Percentiles rank a stretch among this genome's conserved stretches.
Evolutionary conservation across 1,140 invertebrate genomes (phyloP).

Genomic region (Sipha flava): DNA sequence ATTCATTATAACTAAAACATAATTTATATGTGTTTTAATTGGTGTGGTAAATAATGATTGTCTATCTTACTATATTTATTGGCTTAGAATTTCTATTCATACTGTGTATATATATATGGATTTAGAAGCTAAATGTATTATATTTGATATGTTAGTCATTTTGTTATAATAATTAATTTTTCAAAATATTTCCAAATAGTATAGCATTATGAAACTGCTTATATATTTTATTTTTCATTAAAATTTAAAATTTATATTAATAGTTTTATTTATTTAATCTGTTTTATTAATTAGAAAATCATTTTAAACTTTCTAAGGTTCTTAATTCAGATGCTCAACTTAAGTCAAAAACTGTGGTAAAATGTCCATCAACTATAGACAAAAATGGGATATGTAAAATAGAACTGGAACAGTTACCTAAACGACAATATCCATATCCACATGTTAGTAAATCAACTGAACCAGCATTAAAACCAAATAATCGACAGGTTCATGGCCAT

Average conservation of each 20-base stretch:
- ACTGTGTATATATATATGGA: no score
- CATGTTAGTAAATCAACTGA: background rate
- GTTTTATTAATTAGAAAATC: background rate
- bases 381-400: conserved; percentile 1
- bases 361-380: background rate
- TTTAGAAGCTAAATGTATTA: no score
- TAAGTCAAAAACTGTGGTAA: background rate
- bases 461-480: background rate
- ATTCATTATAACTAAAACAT: no score
- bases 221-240: no score
- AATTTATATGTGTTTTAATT: no score
- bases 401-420: conserved; percentile 8
- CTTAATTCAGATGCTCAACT: background rate
- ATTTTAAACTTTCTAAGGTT: background rate
- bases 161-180: no score
- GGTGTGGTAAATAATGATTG: no score
- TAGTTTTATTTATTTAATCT: background rate
- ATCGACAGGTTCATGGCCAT: conserved; percentile 1
- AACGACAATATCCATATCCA: conserved; percentile 4
- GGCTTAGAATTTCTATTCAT: no score
- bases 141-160: no score
- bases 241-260: background rate
- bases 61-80: no score
- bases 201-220: no score
- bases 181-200: no score